Evolutionary conservation across 2,113 vertebrate genomes (phyloP).

Genomic region (Scortum barcoo): DNA sequence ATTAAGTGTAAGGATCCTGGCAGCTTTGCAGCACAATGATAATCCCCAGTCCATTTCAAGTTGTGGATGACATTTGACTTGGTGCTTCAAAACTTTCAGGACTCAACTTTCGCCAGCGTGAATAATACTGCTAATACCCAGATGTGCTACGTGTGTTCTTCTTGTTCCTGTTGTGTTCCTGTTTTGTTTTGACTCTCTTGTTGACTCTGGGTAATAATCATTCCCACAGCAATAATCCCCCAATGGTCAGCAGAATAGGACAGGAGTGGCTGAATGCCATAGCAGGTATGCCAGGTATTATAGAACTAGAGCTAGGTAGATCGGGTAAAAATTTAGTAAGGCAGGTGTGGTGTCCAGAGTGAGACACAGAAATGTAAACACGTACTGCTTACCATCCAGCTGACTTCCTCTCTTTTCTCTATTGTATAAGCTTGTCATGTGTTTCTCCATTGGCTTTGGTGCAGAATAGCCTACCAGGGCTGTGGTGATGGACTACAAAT

Average conservation of each 20-base stretch:
- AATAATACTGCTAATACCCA: slow-evolving; percentile 77
- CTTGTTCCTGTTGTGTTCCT: slow-evolving; percentile 79
- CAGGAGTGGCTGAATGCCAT: slow-evolving; percentile 66
- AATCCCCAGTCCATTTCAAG: slow-evolving; percentile 59
- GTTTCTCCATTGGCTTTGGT: slow-evolving; percentile 99
- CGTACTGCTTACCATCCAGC: slow-evolving; percentile 84
- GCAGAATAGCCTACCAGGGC: slow-evolving; percentile 88
- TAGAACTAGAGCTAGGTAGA: slow-evolving; percentile 79
- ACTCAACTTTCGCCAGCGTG: slow-evolving; percentile 68
- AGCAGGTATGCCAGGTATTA: slow-evolving; percentile 74
- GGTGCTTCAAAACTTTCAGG: slow-evolving; percentile 75
- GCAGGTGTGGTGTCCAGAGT: slow-evolving; percentile 65
- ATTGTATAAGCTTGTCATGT: slow-evolving; percentile 98
- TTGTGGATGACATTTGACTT: slow-evolving; percentile 54
- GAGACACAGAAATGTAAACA: slow-evolving; percentile 80
- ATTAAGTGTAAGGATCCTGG: slow-evolving; percentile 76
- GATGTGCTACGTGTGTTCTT: slow-evolving; percentile 80
- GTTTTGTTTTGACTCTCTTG: slow-evolving; percentile 78
- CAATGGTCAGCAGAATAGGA: slow-evolving; percentile 76
- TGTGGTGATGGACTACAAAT: slow-evolving; percentile 99
- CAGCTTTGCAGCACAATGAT: slow-evolving; percentile 80
- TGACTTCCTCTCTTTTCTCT: slow-evolving; percentile 90
- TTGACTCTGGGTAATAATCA: slow-evolving; percentile 84
- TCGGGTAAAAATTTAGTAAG: slow-evolving; percentile 64
- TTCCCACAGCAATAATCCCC: slow-evolving; percentile 84